Evolutionary conservation across 2,113 vertebrate genomes (phyloP).

Genomic region (Phrynosoma platyrhinos): DNA sequence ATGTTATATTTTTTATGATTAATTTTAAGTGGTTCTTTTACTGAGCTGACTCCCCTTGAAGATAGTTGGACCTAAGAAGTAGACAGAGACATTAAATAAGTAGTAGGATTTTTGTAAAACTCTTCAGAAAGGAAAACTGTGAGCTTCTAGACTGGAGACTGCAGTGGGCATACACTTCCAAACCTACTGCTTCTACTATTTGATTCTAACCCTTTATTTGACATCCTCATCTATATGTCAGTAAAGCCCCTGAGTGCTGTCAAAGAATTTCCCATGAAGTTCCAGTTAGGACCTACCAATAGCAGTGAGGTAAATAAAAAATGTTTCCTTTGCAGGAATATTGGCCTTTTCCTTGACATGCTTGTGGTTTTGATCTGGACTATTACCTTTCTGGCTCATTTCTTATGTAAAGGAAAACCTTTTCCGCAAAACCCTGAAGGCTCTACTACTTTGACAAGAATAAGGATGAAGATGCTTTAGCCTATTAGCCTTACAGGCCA

Average conservation of each 20-base stretch:
- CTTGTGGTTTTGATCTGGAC: background rate
- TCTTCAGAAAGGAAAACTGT: background rate
- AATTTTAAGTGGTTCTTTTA: background rate
- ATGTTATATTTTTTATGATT: too few relatives aligned
- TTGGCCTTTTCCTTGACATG: background rate
- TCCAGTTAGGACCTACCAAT: background rate
- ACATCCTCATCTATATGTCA: too few relatives aligned
- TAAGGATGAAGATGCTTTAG: background rate
- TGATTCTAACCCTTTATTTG: slow-evolving; percentile 1
- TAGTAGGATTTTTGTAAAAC: background rate
- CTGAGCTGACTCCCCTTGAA: background rate
- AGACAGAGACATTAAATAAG: background rate
- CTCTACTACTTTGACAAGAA: background rate
- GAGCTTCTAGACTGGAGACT: background rate
- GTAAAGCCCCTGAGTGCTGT: background rate
- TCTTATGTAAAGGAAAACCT: background rate
- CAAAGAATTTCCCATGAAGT: background rate
- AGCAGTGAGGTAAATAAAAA: background rate
- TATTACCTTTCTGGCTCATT: background rate
- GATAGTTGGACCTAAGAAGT: background rate
- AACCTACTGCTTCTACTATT: background rate
- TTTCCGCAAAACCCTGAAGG: background rate
- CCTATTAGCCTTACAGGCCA: slow-evolving; percentile 17
- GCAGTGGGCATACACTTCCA: too few relatives aligned
- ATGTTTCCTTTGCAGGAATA: background rate